Evolutionary conservation across 2,797 vertebrate species (phyloP).

Genomic region (Cirrhinus molitorella): DNA sequence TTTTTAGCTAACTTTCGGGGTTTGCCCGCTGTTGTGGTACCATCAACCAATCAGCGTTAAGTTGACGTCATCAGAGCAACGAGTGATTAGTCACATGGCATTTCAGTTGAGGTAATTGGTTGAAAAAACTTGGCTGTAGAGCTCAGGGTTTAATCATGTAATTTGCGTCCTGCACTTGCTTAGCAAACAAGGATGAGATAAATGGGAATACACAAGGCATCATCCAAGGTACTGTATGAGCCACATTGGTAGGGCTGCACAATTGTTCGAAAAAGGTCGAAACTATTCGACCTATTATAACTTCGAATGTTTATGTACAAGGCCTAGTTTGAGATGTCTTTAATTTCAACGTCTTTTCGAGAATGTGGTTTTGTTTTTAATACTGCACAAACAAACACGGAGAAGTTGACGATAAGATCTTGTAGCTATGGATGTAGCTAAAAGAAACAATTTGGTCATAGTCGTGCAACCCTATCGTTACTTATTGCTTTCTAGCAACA

Average conservation of each 20-base stretch:
- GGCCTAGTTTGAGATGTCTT: neutral
- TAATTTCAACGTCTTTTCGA: neutral
- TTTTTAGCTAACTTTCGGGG: neutral
- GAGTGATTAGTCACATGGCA: neutral
- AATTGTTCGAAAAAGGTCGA: neutral
- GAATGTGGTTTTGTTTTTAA: neutral
- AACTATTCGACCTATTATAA: neutral
- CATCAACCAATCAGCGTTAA: constrained; percentile 4
- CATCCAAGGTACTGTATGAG: neutral
- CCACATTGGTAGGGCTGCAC: neutral
- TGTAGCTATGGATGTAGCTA: neutral
- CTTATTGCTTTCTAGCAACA: too few species aligned
- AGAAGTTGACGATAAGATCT: neutral
- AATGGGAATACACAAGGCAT: neutral
- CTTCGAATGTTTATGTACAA: neutral
- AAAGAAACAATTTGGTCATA: neutral
- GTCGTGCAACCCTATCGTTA: neutral
- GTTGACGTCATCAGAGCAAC: neutral
- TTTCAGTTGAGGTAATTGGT: neutral
- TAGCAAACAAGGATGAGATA: neutral
- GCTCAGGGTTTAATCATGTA: too few species aligned
- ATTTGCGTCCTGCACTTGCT: neutral
- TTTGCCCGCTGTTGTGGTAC: too few species aligned
- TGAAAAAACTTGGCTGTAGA: neutral
- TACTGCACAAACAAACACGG: neutral